These are phyloP conservation scores for Empidonax traillii DNA, from an alignment of 2,113 vertebrate genomes.

Conservation along the genomic window DNA sequence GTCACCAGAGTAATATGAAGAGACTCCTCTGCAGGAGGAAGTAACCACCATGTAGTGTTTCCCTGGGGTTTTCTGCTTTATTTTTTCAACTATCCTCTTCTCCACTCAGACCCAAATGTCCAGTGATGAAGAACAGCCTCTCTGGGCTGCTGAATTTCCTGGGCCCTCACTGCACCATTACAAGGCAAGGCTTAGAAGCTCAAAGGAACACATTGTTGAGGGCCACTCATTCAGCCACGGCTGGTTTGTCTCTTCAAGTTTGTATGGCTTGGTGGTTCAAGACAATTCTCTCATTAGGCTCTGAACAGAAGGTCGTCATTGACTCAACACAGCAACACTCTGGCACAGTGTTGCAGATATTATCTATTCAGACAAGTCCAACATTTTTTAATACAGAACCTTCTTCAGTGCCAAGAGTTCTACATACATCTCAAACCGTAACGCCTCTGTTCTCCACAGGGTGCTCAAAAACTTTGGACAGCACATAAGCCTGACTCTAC, in stretches of 20 bases:
- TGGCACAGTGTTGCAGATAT: slow-evolving; percentile 47
- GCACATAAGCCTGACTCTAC: neutral
- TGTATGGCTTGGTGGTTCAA: slow-evolving; percentile 38
- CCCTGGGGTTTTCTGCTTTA: neutral
- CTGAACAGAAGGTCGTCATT: slow-evolving; percentile 19
- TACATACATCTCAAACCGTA: neutral
- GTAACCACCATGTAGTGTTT: neutral
- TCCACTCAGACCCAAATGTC: neutral
- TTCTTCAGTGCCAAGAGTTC: neutral
- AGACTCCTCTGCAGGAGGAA: neutral
- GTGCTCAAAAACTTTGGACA: neutral
- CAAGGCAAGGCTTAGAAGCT: slow-evolving; percentile 15
- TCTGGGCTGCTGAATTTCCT: neutral
- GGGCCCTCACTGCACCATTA: neutral
- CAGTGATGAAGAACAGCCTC: neutral
- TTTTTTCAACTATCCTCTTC: neutral
- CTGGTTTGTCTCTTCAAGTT: slow-evolving; percentile 51
- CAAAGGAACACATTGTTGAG: slow-evolving; percentile 39
- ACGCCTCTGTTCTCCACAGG: neutral
- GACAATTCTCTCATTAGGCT: slow-evolving; percentile 47
- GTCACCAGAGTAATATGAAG: neutral
- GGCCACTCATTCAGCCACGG: neutral
- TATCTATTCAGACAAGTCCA: slow-evolving; percentile 44
- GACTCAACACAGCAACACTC: neutral
- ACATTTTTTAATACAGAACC: slow-evolving; percentile 31